Evolutionary conservation across 2,888 invertebrate genomes (phyloP), one percentile per base, ranked within the genome.

Genomic region (Drosophila setosimentum): DNA sequence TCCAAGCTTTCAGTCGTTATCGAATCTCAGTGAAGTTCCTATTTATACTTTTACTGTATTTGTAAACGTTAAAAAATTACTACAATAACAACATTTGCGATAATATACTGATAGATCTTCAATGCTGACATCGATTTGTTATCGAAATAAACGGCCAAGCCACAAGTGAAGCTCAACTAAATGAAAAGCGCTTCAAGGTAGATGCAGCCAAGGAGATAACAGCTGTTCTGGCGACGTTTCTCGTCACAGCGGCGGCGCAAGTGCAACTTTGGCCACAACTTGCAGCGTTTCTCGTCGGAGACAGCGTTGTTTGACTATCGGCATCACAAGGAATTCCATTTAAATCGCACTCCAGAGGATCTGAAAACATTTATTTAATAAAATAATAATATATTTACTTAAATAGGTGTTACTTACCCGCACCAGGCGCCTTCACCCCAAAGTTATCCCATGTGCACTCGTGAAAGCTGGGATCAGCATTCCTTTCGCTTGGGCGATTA

Each of bases 361-460:
- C 84, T 85, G 68, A 0, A 58, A 62, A 51, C 1, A 10, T 16
- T 35, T 18, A 21, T 16, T 7, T 45, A 16, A 5, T 13, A 24
- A 33, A 27, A 35, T 35, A n/a, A 16, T 11, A 27, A 10, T 13
- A 29, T 6, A 29, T n/a, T 8, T 1, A 16, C 8, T 13, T 13
- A 2, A 16, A 18, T 10, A 48, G 13, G 11, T 29, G 0, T 0
- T 24, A 40, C 55, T 67, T 21, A 85, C 84, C 72, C 8, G 42
- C 4, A 5, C 42, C 42, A 2, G 73, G 32, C n/a, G 55, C 42
- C 6, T 76, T 72, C 3, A 82, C 74, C 29, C 78, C 69, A 57
- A 72, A 95, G 78, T 93, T 94, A 2, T 93, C 93, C 95, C 95
- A 95, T 0, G 94, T 94, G 59, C 94, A 93, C 60, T 94, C 94